These are phyloP conservation scores for Hetaerina titia DNA, from an alignment of 2,888 invertebrate genomes.

Conservation along the genomic window DNA sequence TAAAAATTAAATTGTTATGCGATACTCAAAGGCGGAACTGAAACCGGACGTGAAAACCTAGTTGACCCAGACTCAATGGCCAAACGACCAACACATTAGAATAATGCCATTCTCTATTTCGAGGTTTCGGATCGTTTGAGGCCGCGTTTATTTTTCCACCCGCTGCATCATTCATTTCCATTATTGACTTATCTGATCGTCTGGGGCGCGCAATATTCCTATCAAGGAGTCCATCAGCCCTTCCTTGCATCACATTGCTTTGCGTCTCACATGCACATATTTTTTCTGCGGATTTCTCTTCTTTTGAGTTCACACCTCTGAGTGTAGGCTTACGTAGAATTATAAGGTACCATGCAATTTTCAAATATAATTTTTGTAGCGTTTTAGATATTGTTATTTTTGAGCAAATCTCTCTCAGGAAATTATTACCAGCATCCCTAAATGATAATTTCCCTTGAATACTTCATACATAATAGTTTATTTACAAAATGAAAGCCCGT, in stretches of 20 bases:
- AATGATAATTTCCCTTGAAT: too few species aligned
- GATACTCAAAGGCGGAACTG: background rate
- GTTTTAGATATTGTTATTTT: too few species aligned
- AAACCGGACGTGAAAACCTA: background rate
- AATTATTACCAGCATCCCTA: too few species aligned
- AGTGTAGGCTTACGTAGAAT: too few species aligned
- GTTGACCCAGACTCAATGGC: background rate
- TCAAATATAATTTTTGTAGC: too few species aligned
- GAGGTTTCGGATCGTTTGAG: background rate
- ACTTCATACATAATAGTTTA: too few species aligned
- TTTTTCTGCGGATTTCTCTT: background rate
- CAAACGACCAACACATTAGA: background rate
- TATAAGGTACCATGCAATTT: too few species aligned
- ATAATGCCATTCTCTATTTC: constrained; percentile 28
- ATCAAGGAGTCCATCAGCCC: background rate
- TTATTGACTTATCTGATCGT: constrained; percentile 19
- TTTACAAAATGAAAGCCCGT: too few species aligned
- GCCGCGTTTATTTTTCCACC: background rate
- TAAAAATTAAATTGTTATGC: background rate
- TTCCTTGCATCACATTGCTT: background rate
- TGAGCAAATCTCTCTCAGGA: too few species aligned
- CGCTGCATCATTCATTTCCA: constrained; percentile 27
- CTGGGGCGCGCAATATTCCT: background rate
- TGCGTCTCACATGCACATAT: background rate
- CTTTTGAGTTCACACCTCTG: background rate